Evolutionary conservation across 2,888 invertebrate genomes (phyloP), one percentile per base, ranked within the genome.

Genomic region (Ephialtes manifestator): DNA sequence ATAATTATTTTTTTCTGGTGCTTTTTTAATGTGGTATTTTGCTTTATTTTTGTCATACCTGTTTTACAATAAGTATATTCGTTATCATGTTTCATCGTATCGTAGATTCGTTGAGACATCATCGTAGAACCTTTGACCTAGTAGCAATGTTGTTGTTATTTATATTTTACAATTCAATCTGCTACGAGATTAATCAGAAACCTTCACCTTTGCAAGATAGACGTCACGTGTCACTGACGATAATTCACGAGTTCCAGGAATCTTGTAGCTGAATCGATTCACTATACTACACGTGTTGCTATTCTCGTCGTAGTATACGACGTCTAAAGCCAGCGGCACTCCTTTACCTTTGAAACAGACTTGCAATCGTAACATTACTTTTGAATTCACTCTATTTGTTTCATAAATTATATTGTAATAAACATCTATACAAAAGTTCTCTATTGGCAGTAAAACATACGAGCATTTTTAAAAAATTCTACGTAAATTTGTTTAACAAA

Each of bases 1-100:
- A 84, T 84, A 84, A 81, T 84, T 65, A 84, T 81, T 46, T 24
- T 77, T 35, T 60, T 20, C 63, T 81, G 60, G 71, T 65, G 81
- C 77, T 81, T 81, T 80, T 67, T 53, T 10, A 28, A 55, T 77
- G 71, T 84, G 51, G 35, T 84, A 70, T 78, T 65, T 55, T 70
- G 70, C 70, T 68, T 80, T 46, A 46, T 46, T 58, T 28, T 28
- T 35, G 5, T 75, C 18, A 63, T 31, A 75, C 11, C 39, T 15
- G 39, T 55, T 76, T 48, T 51, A 28, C n/a, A 43, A 18, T 46
- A 39, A 63, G 31, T 63, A 63, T 13, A 13, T 35, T 72, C 46
- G 24, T 18, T 75, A 48, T 72, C 39, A 65, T 39, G 35, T 39
- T 48, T 63, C 74, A 46, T 60, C 15, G 63, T 51, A 63, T 35